Evolutionary conservation across 2,888 invertebrate species (phyloP).

Genomic region (Mesorhabditis spiculigera): DNA sequence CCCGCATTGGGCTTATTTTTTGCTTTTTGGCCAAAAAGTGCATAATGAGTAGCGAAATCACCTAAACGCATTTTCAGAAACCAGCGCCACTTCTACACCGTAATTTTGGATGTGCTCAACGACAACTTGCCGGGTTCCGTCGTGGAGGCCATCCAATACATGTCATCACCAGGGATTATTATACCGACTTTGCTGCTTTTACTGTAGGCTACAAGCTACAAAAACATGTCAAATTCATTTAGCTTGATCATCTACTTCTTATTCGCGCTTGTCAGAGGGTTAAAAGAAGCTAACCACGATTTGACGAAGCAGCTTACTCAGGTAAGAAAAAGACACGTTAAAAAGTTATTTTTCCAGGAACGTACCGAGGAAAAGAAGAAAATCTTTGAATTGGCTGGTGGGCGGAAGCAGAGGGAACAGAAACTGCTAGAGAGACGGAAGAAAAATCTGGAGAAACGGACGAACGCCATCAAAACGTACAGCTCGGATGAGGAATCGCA

Average conservation of each 20-base stretch:
- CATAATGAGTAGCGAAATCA: background rate
- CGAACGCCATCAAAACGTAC: slow-evolving; percentile 9
- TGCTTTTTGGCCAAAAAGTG: background rate
- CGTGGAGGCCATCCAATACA: slow-evolving; percentile 69
- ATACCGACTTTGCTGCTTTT: slow-evolving; percentile 76
- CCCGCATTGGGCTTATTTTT: slow-evolving; percentile 47
- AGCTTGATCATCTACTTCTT: slow-evolving; percentile 87
- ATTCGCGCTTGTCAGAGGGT: slow-evolving; percentile 79
- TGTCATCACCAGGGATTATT: slow-evolving; percentile 88
- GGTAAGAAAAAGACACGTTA: too few species aligned
- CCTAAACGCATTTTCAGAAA: slow-evolving; percentile 26
- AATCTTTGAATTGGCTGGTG: slow-evolving; percentile 75
- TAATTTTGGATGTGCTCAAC: slow-evolving; percentile 47
- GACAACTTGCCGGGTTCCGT: slow-evolving; percentile 42
- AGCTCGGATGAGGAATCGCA: slow-evolving; percentile 30
- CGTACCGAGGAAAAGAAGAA: slow-evolving; percentile 87
- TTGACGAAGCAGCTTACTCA: slow-evolving; percentile 66
- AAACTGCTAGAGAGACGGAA: slow-evolving; percentile 18
- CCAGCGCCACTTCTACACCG: slow-evolving; percentile 48
- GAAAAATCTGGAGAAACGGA: slow-evolving; percentile 9
- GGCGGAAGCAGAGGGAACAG: slow-evolving; percentile 17
- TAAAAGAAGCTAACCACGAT: slow-evolving; percentile 89
- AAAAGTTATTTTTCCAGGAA: slow-evolving; percentile 66
- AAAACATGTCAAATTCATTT: slow-evolving; percentile 14
- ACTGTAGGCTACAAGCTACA: slow-evolving; percentile 61